A percentile compares a stretch with the other conserved stretches of the same genome.
These are phyloP conservation scores for Dinomys branickii DNA, from an alignment of 2,113 vertebrate species.

Conservation along the genomic window DNA sequence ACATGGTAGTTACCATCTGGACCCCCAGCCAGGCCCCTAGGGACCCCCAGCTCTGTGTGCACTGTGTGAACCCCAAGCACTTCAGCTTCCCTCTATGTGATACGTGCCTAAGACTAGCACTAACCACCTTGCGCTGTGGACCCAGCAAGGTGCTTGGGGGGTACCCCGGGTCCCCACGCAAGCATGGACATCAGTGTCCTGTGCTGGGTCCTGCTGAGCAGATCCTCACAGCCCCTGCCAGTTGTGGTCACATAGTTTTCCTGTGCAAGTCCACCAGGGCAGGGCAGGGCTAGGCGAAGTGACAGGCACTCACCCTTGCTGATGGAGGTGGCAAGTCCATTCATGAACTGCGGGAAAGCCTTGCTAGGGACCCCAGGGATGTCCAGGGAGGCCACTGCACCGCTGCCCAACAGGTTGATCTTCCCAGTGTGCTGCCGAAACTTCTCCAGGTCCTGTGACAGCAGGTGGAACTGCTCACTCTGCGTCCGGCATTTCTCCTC, in stretches of 20 bases:
- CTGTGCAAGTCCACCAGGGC: accelerated
- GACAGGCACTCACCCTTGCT: constrained; percentile 89
- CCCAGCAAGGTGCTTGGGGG: not conserved
- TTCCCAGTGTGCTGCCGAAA: constrained; percentile 94
- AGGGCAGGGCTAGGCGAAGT: not conserved
- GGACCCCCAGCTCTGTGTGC: not conserved
- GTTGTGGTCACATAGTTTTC: not conserved
- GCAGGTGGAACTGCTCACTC: constrained; percentile 97
- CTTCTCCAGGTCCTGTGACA: constrained; percentile 95
- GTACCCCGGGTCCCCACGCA: no score
- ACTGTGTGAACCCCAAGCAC: not conserved
- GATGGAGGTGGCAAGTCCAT: constrained; percentile 92
- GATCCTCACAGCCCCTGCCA: not conserved
- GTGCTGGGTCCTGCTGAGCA: no score
- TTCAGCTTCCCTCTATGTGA: not conserved
- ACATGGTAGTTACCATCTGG: no score
- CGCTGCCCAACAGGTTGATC: constrained; percentile 91
- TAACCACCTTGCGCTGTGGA: not conserved
- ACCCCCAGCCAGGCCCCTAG: not conserved
- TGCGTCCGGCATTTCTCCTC: constrained; percentile 97
- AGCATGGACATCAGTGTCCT: not conserved
- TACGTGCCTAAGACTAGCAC: not conserved
- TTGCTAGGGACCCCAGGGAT: constrained; percentile 89
- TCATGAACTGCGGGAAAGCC: constrained; percentile 91
- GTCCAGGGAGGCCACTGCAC: constrained; percentile 84